phyloP scores from a whole-genome alignment of 2,113 vertebrate species.

The Myrmecobius fasciatus region DNA sequence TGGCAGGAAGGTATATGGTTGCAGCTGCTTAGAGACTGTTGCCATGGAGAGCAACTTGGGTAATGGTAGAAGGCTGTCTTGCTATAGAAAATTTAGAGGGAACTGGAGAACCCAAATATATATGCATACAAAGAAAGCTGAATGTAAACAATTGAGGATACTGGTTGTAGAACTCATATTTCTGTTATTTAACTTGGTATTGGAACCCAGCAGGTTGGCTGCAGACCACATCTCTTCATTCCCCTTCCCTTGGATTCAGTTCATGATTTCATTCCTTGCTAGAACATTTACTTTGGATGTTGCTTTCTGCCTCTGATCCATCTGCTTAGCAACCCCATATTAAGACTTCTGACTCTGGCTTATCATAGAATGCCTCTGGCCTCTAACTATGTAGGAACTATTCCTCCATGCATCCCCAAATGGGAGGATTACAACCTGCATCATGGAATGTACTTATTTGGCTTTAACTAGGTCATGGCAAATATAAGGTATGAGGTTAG shows the following conservation, averaged over 20 bases:
- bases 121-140: background rate
- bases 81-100: background rate
- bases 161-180: background rate
- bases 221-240: background rate
- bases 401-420: background rate
- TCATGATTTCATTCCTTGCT: background rate
- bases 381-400: background rate
- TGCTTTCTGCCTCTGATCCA: background rate
- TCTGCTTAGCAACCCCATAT: conserved; percentile 1
- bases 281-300: background rate
- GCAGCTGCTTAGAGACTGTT: conserved; percentile 1
- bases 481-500: background rate
- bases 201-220: background rate
- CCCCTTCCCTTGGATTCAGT: background rate
- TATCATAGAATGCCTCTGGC: background rate
- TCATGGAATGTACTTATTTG: background rate
- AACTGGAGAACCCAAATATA: background rate
- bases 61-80: background rate
- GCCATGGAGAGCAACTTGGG: background rate
- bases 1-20: background rate
- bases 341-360: background rate
- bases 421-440: background rate
- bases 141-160: background rate
- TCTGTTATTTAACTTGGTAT: background rate
- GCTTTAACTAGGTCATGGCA: background rate